Evolutionary conservation across 2,113 vertebrate genomes (phyloP).

Genomic region (Hemichromis elongatus): DNA sequence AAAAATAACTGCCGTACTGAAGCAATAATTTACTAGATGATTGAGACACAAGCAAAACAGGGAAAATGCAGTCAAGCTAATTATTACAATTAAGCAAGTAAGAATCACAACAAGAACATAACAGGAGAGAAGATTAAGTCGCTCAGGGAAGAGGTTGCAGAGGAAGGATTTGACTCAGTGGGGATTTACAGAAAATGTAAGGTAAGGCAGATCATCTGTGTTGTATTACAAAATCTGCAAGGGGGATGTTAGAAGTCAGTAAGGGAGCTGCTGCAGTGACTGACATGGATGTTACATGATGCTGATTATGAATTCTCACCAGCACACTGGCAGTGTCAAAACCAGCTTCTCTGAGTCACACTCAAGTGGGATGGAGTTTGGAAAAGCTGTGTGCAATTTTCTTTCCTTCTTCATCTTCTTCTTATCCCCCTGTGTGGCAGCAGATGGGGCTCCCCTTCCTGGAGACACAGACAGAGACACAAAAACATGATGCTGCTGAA

Average conservation of each 20-base stretch:
- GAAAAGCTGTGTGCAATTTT: not conserved
- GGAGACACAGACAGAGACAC: not conserved
- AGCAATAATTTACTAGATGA: not conserved
- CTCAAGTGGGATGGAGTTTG: constrained; percentile 6
- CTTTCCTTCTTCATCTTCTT: not conserved
- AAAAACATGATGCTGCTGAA: constrained; percentile 11
- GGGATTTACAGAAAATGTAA: not conserved
- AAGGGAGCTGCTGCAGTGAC: not conserved
- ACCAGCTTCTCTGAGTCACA: constrained; percentile 6
- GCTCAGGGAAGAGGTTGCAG: not conserved
- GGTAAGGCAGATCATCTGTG: not conserved
- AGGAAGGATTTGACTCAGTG: not conserved
- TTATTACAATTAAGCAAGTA: not conserved
- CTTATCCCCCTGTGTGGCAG: not conserved
- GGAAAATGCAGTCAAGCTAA: not conserved
- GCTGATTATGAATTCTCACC: constrained; percentile 30
- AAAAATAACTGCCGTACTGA: not conserved
- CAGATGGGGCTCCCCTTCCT: constrained; percentile 33
- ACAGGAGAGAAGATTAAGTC: not conserved
- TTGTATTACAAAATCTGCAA: not conserved
- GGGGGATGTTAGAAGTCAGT: not conserved
- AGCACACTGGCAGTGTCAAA: not conserved
- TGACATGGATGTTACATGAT: not conserved
- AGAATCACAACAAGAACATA: not conserved
- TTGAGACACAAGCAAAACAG: not conserved